These are phyloP conservation scores for Vespertilio murinus DNA, from an alignment of 2,797 vertebrate species.

Conservation along the genomic window DNA sequence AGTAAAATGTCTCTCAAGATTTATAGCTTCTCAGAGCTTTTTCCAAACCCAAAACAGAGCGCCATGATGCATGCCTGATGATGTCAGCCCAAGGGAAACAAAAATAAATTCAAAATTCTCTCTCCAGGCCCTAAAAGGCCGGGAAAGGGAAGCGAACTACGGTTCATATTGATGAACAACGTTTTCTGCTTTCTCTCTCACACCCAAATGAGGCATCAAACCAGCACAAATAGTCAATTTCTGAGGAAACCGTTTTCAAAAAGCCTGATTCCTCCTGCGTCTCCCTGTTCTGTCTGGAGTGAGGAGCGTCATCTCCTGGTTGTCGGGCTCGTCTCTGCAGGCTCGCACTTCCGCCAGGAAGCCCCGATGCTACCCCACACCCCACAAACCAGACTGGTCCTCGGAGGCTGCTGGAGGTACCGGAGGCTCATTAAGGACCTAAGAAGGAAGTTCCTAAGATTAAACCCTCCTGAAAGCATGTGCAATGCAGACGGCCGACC, in stretches of 20 bases:
- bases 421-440: slow-evolving; percentile 19
- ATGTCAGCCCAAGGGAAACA: slow-evolving; percentile 45
- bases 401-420: not conserved
- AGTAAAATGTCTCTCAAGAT: slow-evolving; percentile 59
- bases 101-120: slow-evolving; percentile 35
- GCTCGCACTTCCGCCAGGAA: not conserved
- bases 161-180: not conserved
- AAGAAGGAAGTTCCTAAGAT: slow-evolving; percentile 46
- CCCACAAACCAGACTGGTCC: not conserved
- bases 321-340: not conserved
- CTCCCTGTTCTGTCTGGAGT: not conserved
- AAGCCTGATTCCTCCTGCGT: slow-evolving; percentile 19
- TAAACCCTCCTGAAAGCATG: slow-evolving; percentile 54
- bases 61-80: slow-evolving; percentile 59
- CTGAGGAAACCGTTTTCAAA: slow-evolving; percentile 45
- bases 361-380: not conserved
- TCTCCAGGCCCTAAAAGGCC: slow-evolving; percentile 47
- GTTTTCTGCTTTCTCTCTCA: not conserved
- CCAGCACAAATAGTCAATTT: slow-evolving; percentile 47
- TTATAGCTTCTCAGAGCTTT: slow-evolving; percentile 48
- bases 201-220: slow-evolving; percentile 39
- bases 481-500: slow-evolving; percentile 50
- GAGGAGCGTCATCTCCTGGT: not conserved
- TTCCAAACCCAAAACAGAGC: slow-evolving; percentile 58
- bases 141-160: slow-evolving; percentile 51